phyloP scores from a whole-genome alignment of 2,888 invertebrate genomes.

The Scaptomyza caliginosa region DNA sequence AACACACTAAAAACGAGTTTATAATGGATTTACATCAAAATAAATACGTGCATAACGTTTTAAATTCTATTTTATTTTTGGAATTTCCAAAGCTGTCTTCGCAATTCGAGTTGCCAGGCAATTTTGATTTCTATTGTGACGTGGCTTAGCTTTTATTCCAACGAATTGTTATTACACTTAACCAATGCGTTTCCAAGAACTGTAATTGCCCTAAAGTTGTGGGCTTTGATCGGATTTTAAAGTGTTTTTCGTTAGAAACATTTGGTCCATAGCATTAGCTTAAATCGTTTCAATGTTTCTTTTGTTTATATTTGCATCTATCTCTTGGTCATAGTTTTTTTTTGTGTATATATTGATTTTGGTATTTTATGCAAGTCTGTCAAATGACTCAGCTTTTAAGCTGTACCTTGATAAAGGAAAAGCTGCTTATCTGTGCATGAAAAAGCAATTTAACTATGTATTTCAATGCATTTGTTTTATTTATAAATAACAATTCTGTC shows the following conservation, averaged over 20 bases:
- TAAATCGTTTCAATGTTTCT: no score
- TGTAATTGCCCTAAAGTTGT: neutral
- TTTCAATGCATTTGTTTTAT: neutral
- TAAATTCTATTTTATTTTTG: neutral
- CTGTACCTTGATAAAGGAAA: constrained; percentile 18
- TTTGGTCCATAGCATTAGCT: no score
- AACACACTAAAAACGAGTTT: neutral
- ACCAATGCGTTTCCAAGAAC: neutral
- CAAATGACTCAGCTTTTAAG: constrained; percentile 12
- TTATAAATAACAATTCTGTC: neutral
- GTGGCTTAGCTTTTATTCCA: neutral
- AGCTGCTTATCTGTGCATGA: constrained; percentile 13
- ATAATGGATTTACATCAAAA: no score
- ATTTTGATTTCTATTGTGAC: neutral
- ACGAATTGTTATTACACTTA: neutral
- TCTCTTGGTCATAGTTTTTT: no score
- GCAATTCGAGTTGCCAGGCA: neutral
- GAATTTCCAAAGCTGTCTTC: neutral
- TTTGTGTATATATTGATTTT: no score
- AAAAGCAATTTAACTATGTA: no score
- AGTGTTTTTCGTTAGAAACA: no score
- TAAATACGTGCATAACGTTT: neutral
- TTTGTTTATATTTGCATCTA: no score
- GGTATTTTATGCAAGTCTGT: neutral
- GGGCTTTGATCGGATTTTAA: no score